Evolutionary conservation across 1,140 invertebrate genomes (phyloP), one percentile per base, ranked within the genome.

Genomic region (Drosophila oshimai): DNA sequence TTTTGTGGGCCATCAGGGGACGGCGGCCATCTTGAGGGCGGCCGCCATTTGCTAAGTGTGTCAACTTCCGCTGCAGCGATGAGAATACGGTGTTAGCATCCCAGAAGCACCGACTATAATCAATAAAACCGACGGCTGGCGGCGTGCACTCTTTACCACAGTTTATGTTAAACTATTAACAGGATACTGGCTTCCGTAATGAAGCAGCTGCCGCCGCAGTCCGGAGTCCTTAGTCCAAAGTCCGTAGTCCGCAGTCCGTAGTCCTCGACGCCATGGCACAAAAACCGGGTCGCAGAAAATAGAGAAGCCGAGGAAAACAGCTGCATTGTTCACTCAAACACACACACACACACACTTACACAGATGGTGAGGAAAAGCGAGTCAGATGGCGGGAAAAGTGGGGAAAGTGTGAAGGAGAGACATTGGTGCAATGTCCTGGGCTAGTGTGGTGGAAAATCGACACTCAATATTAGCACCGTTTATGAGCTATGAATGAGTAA

Each of bases 121-220:
- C 79, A 83, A 83, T 83, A 83, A 78, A 78, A 47, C 17, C 29
- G 26, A 53, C 58, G 64, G 57, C 78, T 41, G 58, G 34, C 62
- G 54, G 44, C 37, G 62, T 54, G 74, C 80, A 84, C 65, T 79
- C 61, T 74, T 78, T 84, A 71, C 80, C 79, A 86, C 80, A 84
- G 74, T 84, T 84, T 86, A 79, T 84, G 79, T 86, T 84, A 74
- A 86, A 86, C 80, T 84, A 84, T 84, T 84, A 84, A 84, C 74
- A 84, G 79, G 79, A 84, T 75, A 67, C 65, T 71, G 58, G 74
- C 70, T 74, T 84, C 79, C 79, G 74, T 74, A 84, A 84, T 84
- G 70, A 84, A 84, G 60, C 79, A 74, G 74, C 79, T 64, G 77
- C 72, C 46, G 72, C 61, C 60, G 47, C 17, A 24, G 70, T 51